Evolutionary conservation across 2,888 invertebrate genomes (phyloP).

Genomic region (Pilophorus perplexus): DNA sequence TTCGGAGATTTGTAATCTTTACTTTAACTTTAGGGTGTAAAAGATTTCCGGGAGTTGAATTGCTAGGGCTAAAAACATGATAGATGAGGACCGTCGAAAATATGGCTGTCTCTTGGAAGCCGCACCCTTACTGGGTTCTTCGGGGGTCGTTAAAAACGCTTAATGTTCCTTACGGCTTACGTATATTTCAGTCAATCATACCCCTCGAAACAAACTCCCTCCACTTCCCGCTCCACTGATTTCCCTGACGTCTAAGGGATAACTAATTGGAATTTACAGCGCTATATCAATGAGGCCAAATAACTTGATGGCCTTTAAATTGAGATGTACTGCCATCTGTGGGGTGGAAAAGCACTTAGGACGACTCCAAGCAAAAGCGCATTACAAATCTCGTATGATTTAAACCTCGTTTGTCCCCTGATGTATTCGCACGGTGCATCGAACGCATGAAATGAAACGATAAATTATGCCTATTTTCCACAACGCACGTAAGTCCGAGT

Average conservation of each 20-base stretch:
- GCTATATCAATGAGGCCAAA: slow-evolving; percentile 11
- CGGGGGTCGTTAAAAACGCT: background rate
- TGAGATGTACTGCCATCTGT: slow-evolving; percentile 2
- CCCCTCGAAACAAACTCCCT: background rate
- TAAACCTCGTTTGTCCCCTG: no score
- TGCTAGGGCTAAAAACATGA: background rate
- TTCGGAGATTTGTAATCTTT: slow-evolving; percentile 15
- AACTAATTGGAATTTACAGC: slow-evolving; percentile 21
- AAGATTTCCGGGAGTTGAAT: slow-evolving; percentile 5
- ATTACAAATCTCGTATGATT: background rate
- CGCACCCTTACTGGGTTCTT: background rate
- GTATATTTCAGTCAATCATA: slow-evolving; percentile 13
- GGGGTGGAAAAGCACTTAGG: background rate
- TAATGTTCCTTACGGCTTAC: slow-evolving; percentile 2
- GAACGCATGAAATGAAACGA: no score
- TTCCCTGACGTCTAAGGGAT: background rate
- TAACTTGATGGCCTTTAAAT: slow-evolving; percentile 26
- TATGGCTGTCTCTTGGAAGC: background rate
- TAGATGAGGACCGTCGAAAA: slow-evolving; percentile 4
- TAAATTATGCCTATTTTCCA: no score
- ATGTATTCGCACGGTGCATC: no score
- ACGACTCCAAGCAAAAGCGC: background rate
- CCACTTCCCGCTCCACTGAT: background rate
- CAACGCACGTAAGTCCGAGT: no score
- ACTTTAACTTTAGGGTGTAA: slow-evolving; percentile 12